Evolutionary conservation across 2,797 vertebrate species (phyloP).

Genomic region (Myotis findleyi): DNA sequence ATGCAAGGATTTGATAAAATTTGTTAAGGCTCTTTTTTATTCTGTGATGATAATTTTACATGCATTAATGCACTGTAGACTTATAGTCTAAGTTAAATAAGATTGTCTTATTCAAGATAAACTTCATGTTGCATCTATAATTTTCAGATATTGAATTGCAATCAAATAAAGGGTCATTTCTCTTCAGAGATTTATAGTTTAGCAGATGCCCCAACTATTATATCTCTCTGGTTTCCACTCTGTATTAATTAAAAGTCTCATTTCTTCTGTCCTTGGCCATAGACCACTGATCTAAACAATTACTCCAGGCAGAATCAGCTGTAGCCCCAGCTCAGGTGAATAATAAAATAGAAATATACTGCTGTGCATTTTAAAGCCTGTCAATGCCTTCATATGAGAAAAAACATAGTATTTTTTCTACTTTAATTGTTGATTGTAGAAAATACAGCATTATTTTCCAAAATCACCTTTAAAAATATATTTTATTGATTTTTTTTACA

Average conservation of each 20-base stretch:
- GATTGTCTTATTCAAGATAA: conserved; percentile 57
- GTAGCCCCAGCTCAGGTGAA: conserved; percentile 68
- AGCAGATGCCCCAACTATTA: conserved; percentile 67
- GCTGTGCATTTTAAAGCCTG: conserved; percentile 61
- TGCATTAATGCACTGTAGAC: conserved; percentile 9
- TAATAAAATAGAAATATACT: conserved; percentile 73
- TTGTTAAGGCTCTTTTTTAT: neutral
- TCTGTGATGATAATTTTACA: conserved; percentile 14
- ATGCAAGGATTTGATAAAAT: conserved; percentile 32
- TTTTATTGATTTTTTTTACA: too few relatives aligned
- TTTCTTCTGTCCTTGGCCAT: conserved; percentile 81
- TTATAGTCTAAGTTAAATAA: conserved; percentile 61
- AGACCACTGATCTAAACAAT: conserved; percentile 81
- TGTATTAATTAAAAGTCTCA: conserved; percentile 81
- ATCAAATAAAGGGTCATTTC: conserved; percentile 69
- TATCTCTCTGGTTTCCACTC: conserved; percentile 69
- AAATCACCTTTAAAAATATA: neutral
- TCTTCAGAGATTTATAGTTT: conserved; percentile 72
- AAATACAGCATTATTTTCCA: neutral
- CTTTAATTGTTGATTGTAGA: conserved; percentile 1
- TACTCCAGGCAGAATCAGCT: conserved; percentile 66
- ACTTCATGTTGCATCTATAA: conserved; percentile 58
- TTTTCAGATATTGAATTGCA: conserved; percentile 71
- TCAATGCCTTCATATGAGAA: conserved; percentile 23
- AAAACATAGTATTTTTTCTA: neutral